These are phyloP conservation scores for Cecidostiba fungosa DNA, from an alignment of 2,888 invertebrate species.

Conservation along the genomic window DNA sequence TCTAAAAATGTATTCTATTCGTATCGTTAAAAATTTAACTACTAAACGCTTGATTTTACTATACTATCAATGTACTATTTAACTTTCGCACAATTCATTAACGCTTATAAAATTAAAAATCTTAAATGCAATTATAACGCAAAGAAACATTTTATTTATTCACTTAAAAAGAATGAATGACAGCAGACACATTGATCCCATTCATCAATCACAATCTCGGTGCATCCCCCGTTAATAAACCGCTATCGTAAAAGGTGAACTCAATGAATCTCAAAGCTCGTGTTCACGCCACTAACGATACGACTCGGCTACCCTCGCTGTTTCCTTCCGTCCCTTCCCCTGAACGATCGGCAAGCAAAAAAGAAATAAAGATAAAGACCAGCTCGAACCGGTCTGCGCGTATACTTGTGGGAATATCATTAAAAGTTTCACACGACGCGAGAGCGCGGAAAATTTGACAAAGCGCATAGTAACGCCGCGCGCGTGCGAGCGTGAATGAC, in stretches of 20 bases:
- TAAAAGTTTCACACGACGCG: background rate
- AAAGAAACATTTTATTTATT: background rate
- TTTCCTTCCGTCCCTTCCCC: background rate
- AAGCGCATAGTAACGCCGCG: background rate
- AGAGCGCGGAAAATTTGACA: conserved; percentile 17
- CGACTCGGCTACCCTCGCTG: background rate
- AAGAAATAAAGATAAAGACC: background rate
- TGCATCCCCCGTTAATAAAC: background rate
- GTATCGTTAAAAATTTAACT: no score
- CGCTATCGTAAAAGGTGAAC: background rate
- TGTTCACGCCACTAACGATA: background rate
- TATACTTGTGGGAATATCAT: background rate
- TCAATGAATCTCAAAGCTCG: background rate
- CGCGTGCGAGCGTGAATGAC: background rate
- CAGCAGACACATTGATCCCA: background rate
- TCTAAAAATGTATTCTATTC: no score
- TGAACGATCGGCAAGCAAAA: background rate
- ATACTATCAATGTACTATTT: no score
- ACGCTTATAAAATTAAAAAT: background rate
- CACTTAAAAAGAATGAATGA: background rate
- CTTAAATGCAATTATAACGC: no score
- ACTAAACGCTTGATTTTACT: no score
- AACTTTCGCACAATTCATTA: no score
- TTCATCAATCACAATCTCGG: background rate
- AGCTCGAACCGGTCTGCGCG: background rate